Evolutionary conservation across 2,888 invertebrate genomes (phyloP), one percentile per base, ranked within the genome.

Genomic region (Andricus quercusramuli): DNA sequence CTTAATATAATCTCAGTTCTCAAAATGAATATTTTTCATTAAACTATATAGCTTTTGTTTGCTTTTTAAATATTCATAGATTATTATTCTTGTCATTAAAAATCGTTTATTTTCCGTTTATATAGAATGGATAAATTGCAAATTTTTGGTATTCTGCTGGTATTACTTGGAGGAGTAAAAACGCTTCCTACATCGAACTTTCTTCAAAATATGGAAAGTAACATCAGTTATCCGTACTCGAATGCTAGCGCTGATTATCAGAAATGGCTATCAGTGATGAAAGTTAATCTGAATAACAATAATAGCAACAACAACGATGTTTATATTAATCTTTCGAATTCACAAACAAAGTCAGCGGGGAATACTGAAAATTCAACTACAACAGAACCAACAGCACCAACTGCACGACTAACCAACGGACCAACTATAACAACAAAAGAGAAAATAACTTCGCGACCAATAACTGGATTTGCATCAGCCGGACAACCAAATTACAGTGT

Each of bases 301-400:
- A 13, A 32, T 32, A 56, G 74, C 29, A 74, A 22, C n/a, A 56
- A 56, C 37, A 74, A 56, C n/a, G 74, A 56, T 74, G n/a, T 74
- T 56, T 56, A 37, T 29, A 74, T 74, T 20, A 32, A 17, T 32
- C n/a, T 51, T n/a, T 74, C 74, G 56, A 32, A 37, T n/a, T 13
- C 32, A 3, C 8, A 0, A 74, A 32, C 15, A 9, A n/a, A 56
- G 17, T 32, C 70, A 4, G 13, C 3, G 0, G 37, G 29, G 15
- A 11, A 37, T 56, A 32, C 2, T 37, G n/a, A 37, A 4, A 2
- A 13, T 37, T n/a, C 56, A n/a, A 56, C 2, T 13, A 32, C 74
- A 32, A 32, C 32, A n/a, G 20, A 11, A 32, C 5, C 2, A 51
- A 20, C 32, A 11, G 20, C 25, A 47, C 0, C 29, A 9, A 13